A percentile compares a stretch with the other conserved stretches of the same genome.
These are phyloP conservation scores for Drosophila demipolita DNA, from an alignment of 2,888 invertebrate genomes.

Conservation along the genomic window DNA sequence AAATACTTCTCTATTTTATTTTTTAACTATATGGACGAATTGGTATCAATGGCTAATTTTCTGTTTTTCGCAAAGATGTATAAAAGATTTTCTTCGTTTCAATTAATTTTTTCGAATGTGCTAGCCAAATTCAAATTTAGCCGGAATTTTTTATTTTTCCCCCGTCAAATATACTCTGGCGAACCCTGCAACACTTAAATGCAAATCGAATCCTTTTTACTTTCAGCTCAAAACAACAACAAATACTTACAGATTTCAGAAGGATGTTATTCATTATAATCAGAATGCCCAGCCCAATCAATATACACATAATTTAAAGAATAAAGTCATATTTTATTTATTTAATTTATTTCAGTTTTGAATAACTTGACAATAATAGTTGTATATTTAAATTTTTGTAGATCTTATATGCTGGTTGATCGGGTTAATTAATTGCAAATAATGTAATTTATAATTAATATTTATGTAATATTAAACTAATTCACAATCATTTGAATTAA, in stretches of 20 bases:
- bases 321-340: slow-evolving; percentile 24
- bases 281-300: not conserved
- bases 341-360: slow-evolving; percentile 70
- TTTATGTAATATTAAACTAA: slow-evolving; percentile 79
- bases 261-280: not conserved
- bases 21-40: not conserved
- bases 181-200: not conserved
- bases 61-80: not conserved
- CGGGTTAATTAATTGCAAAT: slow-evolving; percentile 76
- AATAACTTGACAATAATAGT: slow-evolving; percentile 78
- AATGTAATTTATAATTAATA: slow-evolving; percentile 78
- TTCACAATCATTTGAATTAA: slow-evolving; percentile 81
- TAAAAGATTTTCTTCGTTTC: not conserved
- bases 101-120: not conserved
- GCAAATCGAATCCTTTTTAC: not conserved
- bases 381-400: slow-evolving; percentile 47
- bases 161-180: not conserved
- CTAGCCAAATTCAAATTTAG: not conserved
- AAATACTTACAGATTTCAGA: not conserved
- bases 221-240: not conserved
- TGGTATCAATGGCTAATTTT: not conserved
- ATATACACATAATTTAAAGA: not conserved
- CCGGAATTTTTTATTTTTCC: too few species aligned
- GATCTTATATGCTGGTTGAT: slow-evolving; percentile 75
- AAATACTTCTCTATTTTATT: not conserved